Conservation (phyloP, 2,888 invertebrate genomes). For the Agonum fuliginosum region DNA sequence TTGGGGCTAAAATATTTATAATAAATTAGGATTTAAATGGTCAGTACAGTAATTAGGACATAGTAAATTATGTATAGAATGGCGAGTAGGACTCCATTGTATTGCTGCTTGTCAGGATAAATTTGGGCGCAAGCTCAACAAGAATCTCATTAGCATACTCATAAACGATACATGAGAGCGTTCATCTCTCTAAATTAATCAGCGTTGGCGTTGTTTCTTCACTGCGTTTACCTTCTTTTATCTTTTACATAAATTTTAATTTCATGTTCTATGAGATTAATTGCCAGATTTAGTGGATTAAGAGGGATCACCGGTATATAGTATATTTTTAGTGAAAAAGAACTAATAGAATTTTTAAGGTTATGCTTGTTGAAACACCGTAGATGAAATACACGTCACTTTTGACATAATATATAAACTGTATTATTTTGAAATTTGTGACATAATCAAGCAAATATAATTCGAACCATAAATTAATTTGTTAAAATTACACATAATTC, state of each 20-base stretch:
- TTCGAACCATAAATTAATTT: too few species aligned
- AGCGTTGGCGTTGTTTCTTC: not conserved
- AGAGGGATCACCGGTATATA: too few species aligned
- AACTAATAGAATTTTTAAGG: too few species aligned
- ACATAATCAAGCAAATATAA: too few species aligned
- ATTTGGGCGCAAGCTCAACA: slow-evolving; percentile 14
- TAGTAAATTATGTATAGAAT: slow-evolving; percentile 15
- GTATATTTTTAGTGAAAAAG: too few species aligned
- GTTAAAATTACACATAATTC: too few species aligned
- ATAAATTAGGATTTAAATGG: slow-evolving; percentile 9
- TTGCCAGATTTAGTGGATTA: not conserved
- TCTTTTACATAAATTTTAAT: slow-evolving; percentile 21
- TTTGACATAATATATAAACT: too few species aligned
- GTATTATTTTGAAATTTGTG: too few species aligned
- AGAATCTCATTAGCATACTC: slow-evolving; percentile 41
- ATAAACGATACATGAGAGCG: slow-evolving; percentile 37
- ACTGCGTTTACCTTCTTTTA: slow-evolving; percentile 5
- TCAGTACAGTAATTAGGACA: slow-evolving; percentile 13
- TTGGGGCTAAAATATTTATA: not conserved
- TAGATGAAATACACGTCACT: too few species aligned
- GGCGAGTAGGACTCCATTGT: not conserved
- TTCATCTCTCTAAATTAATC: slow-evolving; percentile 22
- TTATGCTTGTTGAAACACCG: too few species aligned
- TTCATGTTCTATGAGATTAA: not conserved
- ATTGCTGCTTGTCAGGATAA: not conserved